These are phyloP conservation scores for Temnothorax nylanderi DNA, from an alignment of 1,140 invertebrate species.

Conservation along the genomic window DNA sequence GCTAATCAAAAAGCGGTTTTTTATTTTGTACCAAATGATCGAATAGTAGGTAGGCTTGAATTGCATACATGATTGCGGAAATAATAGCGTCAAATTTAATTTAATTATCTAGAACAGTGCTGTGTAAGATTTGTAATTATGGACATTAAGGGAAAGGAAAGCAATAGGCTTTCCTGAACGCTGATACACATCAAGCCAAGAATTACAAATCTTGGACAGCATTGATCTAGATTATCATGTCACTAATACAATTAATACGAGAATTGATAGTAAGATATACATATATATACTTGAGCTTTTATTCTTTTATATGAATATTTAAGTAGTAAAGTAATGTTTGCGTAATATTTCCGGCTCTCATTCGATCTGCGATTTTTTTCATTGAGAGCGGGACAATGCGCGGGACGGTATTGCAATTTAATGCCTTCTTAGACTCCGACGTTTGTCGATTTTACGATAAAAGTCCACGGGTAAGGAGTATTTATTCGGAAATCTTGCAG, in stretches of 20 bases:
- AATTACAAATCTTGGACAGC: too few species aligned
- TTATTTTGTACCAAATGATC: background rate
- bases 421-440: background rate
- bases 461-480: background rate
- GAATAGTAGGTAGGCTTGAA: background rate
- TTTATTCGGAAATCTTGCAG: conserved; percentile 33
- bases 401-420: background rate
- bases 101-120: background rate
- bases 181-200: too few species aligned
- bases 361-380: background rate
- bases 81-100: conserved; percentile 25
- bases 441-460: conserved; percentile 27
- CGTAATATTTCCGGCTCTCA: background rate
- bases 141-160: too few species aligned
- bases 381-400: background rate
- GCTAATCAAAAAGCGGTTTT: background rate
- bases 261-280: background rate
- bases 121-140: too few species aligned
- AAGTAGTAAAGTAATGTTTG: background rate
- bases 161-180: too few species aligned
- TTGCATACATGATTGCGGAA: background rate
- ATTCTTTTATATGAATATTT: background rate
- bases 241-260: background rate
- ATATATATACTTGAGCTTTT: background rate
- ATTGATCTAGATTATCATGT: background rate